Evolutionary conservation across 2,888 invertebrate genomes (phyloP).

Genomic region (Bhutanitis thaidina): DNA sequence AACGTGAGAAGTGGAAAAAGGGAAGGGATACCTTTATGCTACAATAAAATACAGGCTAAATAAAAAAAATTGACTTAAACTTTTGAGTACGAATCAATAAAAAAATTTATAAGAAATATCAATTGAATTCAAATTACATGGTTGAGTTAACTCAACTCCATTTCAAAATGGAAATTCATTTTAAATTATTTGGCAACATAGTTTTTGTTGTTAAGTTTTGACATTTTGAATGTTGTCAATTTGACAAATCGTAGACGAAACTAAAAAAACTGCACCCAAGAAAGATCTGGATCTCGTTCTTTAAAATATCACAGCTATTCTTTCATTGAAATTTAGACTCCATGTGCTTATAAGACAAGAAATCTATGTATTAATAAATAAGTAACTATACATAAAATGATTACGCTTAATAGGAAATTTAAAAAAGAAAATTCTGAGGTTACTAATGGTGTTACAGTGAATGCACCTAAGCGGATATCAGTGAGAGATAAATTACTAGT

Average conservation of each 20-base stretch:
- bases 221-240: too few relatives aligned
- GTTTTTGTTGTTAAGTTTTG: too few relatives aligned
- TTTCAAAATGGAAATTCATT: too few relatives aligned
- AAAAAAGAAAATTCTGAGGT: slow-evolving; percentile 81
- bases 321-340: neutral
- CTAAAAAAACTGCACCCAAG: neutral
- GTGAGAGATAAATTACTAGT: slow-evolving; percentile 88
- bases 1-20: too few relatives aligned
- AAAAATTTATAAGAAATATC: too few relatives aligned
- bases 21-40: too few relatives aligned
- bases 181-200: too few relatives aligned
- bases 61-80: too few relatives aligned
- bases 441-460: slow-evolving; percentile 56
- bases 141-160: too few relatives aligned
- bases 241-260: slow-evolving; percentile 8
- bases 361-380: slow-evolving; percentile 13
- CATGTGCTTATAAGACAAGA: neutral
- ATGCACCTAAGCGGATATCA: slow-evolving; percentile 81
- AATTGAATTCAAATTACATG: too few relatives aligned
- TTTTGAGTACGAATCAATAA: too few relatives aligned
- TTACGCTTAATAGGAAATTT: slow-evolving; percentile 85
- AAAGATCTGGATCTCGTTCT: slow-evolving; percentile 7
- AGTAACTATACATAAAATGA: slow-evolving; percentile 71
- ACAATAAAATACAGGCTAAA: too few relatives aligned
- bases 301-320: neutral